phyloP scores from a whole-genome alignment of 2,888 invertebrate genomes.

The Orthosia incerta region DNA sequence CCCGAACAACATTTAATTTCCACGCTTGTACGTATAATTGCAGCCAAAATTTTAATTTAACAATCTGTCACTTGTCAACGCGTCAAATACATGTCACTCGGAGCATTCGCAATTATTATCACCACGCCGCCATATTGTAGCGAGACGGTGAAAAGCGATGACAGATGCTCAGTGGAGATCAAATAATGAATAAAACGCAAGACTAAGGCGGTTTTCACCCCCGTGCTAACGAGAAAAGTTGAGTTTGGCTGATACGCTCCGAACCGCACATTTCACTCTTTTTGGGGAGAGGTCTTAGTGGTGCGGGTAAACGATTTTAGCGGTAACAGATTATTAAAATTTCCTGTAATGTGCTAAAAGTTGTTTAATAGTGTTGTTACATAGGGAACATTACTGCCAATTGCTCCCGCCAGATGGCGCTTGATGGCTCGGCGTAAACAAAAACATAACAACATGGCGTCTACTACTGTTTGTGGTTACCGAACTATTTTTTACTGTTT shows the following conservation, averaged over 20 bases:
- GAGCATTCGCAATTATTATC: conserved; percentile 68
- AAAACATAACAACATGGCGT: too few relatives aligned
- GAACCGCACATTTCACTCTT: conserved; percentile 78
- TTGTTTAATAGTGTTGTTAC: too few relatives aligned
- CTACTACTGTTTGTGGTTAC: too few relatives aligned
- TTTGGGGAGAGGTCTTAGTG: conserved; percentile 57
- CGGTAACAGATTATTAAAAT: too few relatives aligned
- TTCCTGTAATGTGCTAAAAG: too few relatives aligned
- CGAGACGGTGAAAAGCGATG: conserved; percentile 75
- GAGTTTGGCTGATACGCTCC: conserved; percentile 83
- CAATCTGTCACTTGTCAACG: conserved; percentile 61
- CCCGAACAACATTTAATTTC: conserved; percentile 26
- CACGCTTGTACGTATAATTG: conserved; percentile 35
- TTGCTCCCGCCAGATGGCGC: too few relatives aligned
- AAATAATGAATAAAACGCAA: conserved; percentile 87
- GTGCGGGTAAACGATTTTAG: conserved; percentile 48
- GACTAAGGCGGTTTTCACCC: conserved; percentile 83
- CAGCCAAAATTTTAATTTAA: conserved; percentile 56
- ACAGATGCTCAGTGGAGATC: conserved; percentile 84
- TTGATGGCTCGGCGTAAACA: too few relatives aligned
- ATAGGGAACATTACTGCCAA: too few relatives aligned
- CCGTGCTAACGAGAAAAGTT: conserved; percentile 87
- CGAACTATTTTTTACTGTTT: too few relatives aligned
- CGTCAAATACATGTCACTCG: conserved; percentile 48
- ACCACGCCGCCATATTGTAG: conserved; percentile 58